Base-by-base conservation (phyloP, 1,140 invertebrate species). In the Drosophila yakuba region DNA sequence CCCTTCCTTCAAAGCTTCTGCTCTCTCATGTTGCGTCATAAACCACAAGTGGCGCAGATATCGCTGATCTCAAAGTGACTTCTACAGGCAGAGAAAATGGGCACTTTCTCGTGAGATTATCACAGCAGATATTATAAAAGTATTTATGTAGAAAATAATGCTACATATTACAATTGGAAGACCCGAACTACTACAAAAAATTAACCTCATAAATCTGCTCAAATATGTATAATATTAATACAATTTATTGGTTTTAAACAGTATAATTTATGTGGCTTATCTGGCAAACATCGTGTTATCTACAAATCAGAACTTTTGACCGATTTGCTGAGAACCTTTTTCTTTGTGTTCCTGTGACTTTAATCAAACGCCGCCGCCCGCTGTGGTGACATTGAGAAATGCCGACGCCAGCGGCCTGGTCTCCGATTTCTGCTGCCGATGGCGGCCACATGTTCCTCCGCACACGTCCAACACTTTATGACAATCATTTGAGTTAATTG, bases 401-500 rank as follows among this genome's bases (percentile, higher is more conserved):
- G 84, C 80, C 71, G 63, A 74, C 47, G 74, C 35, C 66, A 59
- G 28, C 54, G 54, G 25, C 44, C 32, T 6, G 41, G 54, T 39
- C 58, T 54, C 28, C 44, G 68, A 54, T 64, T 63, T 64, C 59
- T 57, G 59, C n/a, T 11, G 59, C 58, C 45, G 38, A 38, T 75
- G 73, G 62, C 54, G 59, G 66, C 58, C 73, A 59, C 77, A 67
- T 51, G 80, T 35, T 54, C 35, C 57, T 63, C 54, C 59, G 50
- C 63, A 48, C 67, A 77, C 60, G 58, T 71, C 66, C 80, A 80
- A 78, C 84, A 83, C 78, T 88, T 88, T 84, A 88, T 88, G 84
- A 89, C 80, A 88, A 84, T 84, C 84, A 88, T 89, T 89, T 89
- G 68, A 83, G 84, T 80, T 88, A 88, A 89, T 88, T 88, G 84